Evolutionary conservation across 2,113 vertebrate species (phyloP).

Genomic region (Phaethon lepturus): DNA sequence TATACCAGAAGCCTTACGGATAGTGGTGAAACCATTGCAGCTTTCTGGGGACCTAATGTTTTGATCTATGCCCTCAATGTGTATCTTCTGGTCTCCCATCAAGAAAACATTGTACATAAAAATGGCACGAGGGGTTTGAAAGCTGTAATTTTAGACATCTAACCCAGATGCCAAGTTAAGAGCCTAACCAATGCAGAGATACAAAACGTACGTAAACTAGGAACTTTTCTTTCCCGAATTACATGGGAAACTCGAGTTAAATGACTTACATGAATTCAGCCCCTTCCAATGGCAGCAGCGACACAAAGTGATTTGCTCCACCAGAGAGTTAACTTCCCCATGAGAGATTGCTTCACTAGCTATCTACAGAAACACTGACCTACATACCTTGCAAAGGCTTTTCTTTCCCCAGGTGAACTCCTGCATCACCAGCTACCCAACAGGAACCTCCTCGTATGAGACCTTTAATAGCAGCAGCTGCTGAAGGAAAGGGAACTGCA

Average conservation of each 20-base stretch:
- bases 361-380: not conserved
- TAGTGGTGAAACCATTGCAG: not conserved
- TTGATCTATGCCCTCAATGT: not conserved
- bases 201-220: not conserved
- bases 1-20: not conserved
- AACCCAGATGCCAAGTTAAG: not conserved
- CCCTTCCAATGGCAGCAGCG: not conserved
- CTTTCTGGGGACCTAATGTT: not conserved
- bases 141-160: not conserved
- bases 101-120: not conserved
- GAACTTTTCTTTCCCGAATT: not conserved
- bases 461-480: slow-evolving; percentile 33
- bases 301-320: not conserved
- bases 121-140: not conserved
- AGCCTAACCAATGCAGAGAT: not conserved
- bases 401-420: slow-evolving; percentile 18
- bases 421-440: not conserved
- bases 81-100: not conserved
- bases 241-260: not conserved
- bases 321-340: not conserved
- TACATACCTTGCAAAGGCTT: not conserved
- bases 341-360: not conserved
- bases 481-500: not conserved
- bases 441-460: not conserved
- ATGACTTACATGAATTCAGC: not conserved